A percentile compares a stretch with the other conserved stretches of the same genome.
Conservation (phyloP, 2,797 vertebrate genomes). For the Fistularia commersonii region DNA sequence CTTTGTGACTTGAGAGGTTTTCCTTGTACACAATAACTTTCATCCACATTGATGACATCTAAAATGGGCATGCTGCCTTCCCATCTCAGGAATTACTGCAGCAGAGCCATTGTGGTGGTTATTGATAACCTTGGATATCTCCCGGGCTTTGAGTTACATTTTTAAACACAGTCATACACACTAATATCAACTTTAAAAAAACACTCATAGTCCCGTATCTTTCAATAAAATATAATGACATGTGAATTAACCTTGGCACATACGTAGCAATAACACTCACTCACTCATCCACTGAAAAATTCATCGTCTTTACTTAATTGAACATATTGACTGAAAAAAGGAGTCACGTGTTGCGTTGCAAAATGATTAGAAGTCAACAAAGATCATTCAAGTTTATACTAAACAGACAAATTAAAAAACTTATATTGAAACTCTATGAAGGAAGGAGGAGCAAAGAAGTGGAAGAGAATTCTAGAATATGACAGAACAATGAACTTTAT, state of each 20-base stretch:
- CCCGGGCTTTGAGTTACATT: constrained; percentile 28
- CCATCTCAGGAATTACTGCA: constrained; percentile 40
- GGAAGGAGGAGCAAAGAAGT: no score
- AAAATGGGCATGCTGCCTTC: constrained; percentile 59
- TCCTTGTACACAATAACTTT: constrained; percentile 52
- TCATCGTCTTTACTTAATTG: background rate
- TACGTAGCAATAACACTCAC: no score
- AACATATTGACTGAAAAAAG: constrained; percentile 4
- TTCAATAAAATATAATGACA: background rate
- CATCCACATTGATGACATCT: constrained; percentile 57
- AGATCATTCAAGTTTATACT: constrained; percentile 18
- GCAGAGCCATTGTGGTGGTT: constrained; percentile 19
- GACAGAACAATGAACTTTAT: background rate
- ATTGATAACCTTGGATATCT: constrained; percentile 55
- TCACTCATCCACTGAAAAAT: no score
- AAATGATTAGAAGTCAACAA: constrained; percentile 10
- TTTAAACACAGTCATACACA: constrained; percentile 29
- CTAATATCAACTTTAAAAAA: constrained; percentile 4
- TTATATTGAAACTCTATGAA: no score
- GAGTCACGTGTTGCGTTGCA: background rate
- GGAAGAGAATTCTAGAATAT: no score
- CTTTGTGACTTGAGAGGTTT: constrained; percentile 57
- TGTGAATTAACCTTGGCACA: no score
- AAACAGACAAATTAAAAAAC: constrained; percentile 11
- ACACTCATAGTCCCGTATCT: background rate